Conservation (phyloP, 2,888 invertebrate genomes). For the Phalera bucephala region DNA sequence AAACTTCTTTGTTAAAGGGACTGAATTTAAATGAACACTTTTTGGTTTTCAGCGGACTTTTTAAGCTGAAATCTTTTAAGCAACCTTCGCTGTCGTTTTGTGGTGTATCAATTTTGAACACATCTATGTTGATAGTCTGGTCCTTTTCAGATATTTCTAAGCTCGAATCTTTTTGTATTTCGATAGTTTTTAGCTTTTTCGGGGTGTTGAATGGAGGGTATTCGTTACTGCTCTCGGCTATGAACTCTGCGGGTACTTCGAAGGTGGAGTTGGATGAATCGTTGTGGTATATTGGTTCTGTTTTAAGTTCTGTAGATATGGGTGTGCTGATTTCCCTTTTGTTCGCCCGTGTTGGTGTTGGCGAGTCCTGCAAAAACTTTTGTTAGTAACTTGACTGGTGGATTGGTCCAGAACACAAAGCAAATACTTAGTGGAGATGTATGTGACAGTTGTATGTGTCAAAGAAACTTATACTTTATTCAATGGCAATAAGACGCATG, state of each 20-base stretch:
- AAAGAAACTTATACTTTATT: no score
- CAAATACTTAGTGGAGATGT: no score
- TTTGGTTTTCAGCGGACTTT: conserved; percentile 22
- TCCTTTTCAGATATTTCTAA: conserved; percentile 60
- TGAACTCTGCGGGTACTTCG: conserved; percentile 36
- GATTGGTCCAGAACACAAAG: no score
- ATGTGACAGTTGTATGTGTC: no score
- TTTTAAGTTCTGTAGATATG: no score
- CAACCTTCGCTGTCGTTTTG: conserved; percentile 3
- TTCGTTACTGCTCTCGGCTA: conserved; percentile 34
- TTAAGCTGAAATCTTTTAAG: conserved; percentile 15
- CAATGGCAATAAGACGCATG: no score
- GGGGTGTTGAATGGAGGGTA: conserved; percentile 38
- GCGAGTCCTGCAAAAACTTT: no score
- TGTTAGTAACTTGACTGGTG: no score
- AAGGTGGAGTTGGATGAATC: conserved; percentile 32
- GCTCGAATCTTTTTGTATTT: conserved; percentile 50
- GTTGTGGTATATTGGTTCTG: no score
- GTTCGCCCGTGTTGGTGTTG: background rate
- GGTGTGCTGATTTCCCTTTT: conserved; percentile 4
- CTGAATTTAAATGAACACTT: conserved; percentile 52
- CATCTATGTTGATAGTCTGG: conserved; percentile 48
- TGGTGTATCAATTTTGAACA: conserved; percentile 35
- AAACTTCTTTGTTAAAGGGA: conserved; percentile 39
- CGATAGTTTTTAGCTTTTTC: conserved; percentile 48